phyloP scores from a whole-genome alignment of 2,888 invertebrate species.

The Polydrusus cervinus region DNA sequence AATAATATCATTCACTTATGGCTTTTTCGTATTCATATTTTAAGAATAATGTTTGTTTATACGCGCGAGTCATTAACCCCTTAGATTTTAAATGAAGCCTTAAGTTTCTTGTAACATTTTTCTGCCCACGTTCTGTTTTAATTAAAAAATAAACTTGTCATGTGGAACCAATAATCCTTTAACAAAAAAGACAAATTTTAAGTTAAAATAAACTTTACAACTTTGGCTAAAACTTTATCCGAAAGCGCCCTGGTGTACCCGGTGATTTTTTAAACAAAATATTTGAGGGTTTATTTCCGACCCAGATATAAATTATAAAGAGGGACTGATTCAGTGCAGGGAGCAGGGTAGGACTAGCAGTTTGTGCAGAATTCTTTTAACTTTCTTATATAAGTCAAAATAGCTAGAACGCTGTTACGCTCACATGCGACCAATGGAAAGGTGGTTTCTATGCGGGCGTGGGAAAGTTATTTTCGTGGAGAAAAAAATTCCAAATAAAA shows the following conservation, averaged over 20 bases:
- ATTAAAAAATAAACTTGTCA: constrained; percentile 23
- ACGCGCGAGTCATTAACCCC: background rate
- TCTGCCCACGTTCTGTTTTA: background rate
- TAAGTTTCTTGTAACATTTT: background rate
- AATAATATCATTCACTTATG: too few relatives aligned
- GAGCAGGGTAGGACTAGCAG: constrained; percentile 6
- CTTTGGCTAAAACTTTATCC: constrained; percentile 9
- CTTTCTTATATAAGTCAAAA: background rate
- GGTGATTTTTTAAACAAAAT: constrained; percentile 36
- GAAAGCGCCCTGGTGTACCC: constrained; percentile 11
- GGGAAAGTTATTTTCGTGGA: too few relatives aligned
- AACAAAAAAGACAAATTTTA: constrained; percentile 21
- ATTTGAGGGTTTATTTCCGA: constrained; percentile 39
- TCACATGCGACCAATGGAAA: too few relatives aligned
- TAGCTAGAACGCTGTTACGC: too few relatives aligned
- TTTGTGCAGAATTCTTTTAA: background rate
- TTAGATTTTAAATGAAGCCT: background rate
- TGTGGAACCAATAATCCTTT: constrained; percentile 17
- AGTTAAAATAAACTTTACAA: constrained; percentile 18
- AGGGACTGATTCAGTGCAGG: constrained; percentile 24
- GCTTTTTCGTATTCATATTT: too few relatives aligned
- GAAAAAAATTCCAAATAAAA: too few relatives aligned
- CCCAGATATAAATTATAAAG: constrained; percentile 37
- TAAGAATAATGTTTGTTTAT: too few relatives aligned
- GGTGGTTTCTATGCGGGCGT: too few relatives aligned